Conservation (phyloP, 2,888 invertebrate genomes). For the Drosophila macrothrix region DNA sequence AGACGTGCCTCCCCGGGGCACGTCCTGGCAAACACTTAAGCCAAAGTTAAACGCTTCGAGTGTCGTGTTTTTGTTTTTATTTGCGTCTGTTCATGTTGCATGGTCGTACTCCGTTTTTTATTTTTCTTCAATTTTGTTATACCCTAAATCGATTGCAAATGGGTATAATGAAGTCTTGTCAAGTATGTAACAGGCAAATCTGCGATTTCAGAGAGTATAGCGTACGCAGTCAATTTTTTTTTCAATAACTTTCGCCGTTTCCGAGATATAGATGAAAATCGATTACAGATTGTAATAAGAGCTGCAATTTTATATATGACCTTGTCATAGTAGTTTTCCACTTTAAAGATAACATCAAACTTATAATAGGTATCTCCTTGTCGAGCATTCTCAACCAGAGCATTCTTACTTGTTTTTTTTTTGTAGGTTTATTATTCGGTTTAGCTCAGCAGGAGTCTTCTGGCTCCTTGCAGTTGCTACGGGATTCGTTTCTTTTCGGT, state of each 20-base stretch:
- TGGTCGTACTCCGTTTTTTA: conserved; percentile 50
- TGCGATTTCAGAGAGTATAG: too few species aligned
- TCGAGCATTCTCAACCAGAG: neutral
- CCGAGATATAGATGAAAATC: neutral
- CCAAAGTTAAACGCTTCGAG: conserved; percentile 81
- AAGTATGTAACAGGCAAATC: neutral
- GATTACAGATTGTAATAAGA: neutral
- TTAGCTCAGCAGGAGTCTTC: conserved; percentile 63
- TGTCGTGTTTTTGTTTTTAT: conserved; percentile 75
- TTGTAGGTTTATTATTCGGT: conserved; percentile 19
- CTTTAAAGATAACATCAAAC: neutral
- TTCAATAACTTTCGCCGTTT: neutral
- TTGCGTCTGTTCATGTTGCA: conserved; percentile 40
- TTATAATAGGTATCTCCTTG: neutral
- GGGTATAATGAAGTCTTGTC: neutral
- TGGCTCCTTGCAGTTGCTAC: conserved; percentile 20
- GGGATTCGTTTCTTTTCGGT: conserved; percentile 35
- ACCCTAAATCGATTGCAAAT: neutral
- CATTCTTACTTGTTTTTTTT: neutral
- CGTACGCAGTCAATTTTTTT: neutral
- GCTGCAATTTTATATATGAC: neutral
- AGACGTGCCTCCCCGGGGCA: conserved; percentile 56
- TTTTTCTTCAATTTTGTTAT: neutral
- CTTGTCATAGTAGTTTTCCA: neutral
- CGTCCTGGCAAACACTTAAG: conserved; percentile 78